Conservation (phyloP, 2,797 vertebrate genomes). For the Spinus olivaceus region DNA sequence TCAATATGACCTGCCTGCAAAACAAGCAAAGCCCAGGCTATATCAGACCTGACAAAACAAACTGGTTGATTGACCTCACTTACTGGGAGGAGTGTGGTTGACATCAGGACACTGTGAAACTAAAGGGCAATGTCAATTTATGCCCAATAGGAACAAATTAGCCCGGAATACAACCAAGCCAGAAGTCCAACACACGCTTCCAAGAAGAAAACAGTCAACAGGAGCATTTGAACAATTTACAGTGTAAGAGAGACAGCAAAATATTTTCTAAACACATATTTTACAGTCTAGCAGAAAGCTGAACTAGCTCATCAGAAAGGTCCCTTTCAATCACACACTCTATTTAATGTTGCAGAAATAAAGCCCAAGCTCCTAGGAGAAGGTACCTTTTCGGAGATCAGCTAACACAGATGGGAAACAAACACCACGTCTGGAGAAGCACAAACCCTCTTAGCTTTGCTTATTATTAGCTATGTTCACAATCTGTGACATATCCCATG, state of each 20-base stretch:
- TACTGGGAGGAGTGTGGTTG: not conserved
- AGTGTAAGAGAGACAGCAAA: not conserved
- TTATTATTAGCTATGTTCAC: not conserved
- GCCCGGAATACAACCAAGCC: not conserved
- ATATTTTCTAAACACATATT: not conserved
- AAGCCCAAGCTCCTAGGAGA: not conserved
- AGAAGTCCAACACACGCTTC: not conserved
- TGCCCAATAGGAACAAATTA: not conserved
- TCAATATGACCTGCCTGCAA: not conserved
- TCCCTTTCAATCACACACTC: not conserved
- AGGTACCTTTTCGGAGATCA: not conserved
- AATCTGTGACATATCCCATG: not conserved
- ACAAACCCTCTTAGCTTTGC: not conserved
- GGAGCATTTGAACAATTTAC: not conserved
- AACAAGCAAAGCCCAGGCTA: not conserved
- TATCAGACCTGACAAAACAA: not conserved
- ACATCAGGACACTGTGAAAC: not conserved
- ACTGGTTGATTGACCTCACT: not conserved
- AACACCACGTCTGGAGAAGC: not conserved
- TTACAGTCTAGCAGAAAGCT: not conserved
- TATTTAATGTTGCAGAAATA: not conserved
- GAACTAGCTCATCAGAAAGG: not conserved
- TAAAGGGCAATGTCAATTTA: not conserved
- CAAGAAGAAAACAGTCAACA: not conserved
- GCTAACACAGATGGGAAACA: not conserved